A percentile compares a stretch with the other conserved stretches of the same genome.
Evolutionary conservation across 2,888 invertebrate species (phyloP).

Genomic region (Drosophila buzzatii): DNA sequence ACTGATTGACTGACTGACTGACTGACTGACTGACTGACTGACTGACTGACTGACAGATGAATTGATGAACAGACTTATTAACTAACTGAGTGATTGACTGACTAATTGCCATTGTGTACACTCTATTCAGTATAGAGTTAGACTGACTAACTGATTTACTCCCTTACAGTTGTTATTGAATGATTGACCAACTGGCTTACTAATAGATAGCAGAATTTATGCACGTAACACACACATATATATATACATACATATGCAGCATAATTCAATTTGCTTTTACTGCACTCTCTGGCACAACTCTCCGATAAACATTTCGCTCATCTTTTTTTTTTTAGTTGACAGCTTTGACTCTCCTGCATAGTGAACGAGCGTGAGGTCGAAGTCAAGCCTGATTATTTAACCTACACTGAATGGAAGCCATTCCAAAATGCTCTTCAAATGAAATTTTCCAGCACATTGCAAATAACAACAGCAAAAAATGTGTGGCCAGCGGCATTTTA

Average conservation of each 20-base stretch:
- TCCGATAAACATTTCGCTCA: neutral
- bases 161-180: no score
- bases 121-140: no score
- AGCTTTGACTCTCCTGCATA: neutral
- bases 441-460: conserved; percentile 58
- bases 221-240: no score
- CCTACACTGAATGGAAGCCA: conserved; percentile 20
- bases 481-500: conserved; percentile 38
- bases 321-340: neutral
- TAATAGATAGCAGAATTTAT: neutral
- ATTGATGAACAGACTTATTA: no score
- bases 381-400: conserved; percentile 32
- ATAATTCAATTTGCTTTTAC: neutral
- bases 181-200: neutral
- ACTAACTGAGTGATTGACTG: neutral
- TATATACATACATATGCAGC: neutral
- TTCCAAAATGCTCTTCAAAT: conserved; percentile 46
- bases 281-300: neutral
- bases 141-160: neutral
- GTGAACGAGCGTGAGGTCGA: neutral
- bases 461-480: conserved; percentile 19
- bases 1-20: no score
- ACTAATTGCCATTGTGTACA: neutral
- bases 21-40: no score
- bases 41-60: no score